Conservation (phyloP, 2,888 invertebrate species). For the Pristionchus mayeri region DNA sequence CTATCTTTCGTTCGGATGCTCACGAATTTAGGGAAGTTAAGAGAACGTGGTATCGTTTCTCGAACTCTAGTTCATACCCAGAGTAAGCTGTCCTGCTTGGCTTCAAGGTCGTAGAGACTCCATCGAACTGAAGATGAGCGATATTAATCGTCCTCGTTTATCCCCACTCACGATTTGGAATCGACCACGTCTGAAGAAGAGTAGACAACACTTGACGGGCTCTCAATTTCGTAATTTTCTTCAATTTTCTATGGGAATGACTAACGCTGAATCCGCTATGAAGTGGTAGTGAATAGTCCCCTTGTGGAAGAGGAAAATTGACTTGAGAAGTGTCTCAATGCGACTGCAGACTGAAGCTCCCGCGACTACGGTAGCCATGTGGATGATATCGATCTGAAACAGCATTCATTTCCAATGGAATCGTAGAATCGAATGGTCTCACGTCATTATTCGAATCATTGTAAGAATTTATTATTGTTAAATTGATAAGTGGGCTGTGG, state of each 20-base stretch:
- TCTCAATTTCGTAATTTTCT: background rate
- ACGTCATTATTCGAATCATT: background rate
- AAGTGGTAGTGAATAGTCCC: slow-evolving; percentile 20
- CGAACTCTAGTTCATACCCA: too few relatives aligned
- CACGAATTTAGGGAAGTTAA: background rate
- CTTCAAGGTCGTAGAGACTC: slow-evolving; percentile 23
- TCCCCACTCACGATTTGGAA: background rate
- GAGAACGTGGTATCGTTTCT: too few relatives aligned
- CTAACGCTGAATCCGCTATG: background rate
- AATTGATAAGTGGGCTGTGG: too few relatives aligned
- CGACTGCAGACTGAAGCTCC: background rate
- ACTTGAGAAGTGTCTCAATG: slow-evolving; percentile 21
- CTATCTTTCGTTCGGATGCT: background rate
- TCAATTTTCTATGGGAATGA: background rate
- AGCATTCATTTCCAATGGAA: too few relatives aligned
- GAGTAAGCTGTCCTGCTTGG: background rate
- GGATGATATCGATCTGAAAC: background rate
- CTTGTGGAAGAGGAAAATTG: slow-evolving; percentile 10
- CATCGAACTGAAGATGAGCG: slow-evolving; percentile 34
- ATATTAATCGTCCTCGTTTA: background rate
- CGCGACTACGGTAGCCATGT: slow-evolving; percentile 7
- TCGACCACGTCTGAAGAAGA: slow-evolving; percentile 12
- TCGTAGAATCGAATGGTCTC: background rate
- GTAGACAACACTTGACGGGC: background rate
- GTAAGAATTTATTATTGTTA: background rate